Evolutionary conservation across 2,113 vertebrate genomes (phyloP).

Genomic region (Cichladusa arquata): DNA sequence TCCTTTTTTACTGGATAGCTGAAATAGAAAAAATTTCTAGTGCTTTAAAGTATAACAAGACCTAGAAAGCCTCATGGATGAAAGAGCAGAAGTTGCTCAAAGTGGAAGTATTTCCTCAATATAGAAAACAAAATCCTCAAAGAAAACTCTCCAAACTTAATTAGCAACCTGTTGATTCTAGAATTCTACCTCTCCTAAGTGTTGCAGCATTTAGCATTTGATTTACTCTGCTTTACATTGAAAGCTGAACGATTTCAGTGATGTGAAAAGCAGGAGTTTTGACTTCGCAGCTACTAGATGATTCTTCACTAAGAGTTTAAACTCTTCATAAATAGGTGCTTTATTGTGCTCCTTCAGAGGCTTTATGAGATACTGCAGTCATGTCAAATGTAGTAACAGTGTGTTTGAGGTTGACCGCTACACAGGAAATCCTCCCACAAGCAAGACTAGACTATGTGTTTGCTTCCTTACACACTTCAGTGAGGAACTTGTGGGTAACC

Average conservation of each 20-base stretch:
- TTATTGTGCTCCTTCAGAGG: background rate
- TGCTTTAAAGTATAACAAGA: background rate
- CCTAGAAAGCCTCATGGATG: background rate
- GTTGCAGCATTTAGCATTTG: background rate
- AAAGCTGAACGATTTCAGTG: background rate
- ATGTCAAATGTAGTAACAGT: background rate
- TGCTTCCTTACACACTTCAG: background rate
- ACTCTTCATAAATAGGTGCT: background rate
- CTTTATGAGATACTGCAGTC: background rate
- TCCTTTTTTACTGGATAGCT: background rate
- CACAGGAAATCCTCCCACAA: background rate
- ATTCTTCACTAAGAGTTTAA: background rate
- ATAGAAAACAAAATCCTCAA: background rate
- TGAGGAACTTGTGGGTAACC: background rate
- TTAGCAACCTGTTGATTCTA: background rate
- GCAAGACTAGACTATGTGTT: background rate
- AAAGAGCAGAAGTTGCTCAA: background rate
- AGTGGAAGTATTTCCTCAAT: background rate
- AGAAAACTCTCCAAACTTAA: background rate
- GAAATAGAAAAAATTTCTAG: background rate
- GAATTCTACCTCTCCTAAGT: background rate
- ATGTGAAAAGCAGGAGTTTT: background rate
- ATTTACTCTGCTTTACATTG: background rate
- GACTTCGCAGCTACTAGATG: background rate
- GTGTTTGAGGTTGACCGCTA: background rate